Evolutionary conservation across 1,140 invertebrate species (phyloP).

Genomic region (Pteromalus puparum): DNA sequence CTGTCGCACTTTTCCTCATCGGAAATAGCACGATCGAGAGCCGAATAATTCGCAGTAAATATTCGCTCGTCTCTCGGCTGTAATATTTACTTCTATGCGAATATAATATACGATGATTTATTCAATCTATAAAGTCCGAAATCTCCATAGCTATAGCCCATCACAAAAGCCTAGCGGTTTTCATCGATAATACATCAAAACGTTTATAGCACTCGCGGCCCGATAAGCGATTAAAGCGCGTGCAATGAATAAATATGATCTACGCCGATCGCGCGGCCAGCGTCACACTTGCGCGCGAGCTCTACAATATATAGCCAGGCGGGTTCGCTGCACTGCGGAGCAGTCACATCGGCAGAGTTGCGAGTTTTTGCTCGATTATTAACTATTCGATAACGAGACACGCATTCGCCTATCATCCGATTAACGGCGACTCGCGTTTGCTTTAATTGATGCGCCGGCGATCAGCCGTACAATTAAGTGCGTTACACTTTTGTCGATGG

Average conservation of each 20-base stretch:
- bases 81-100: too few species aligned
- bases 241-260: constrained; percentile 43
- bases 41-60: too few species aligned
- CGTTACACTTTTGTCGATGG: not conserved
- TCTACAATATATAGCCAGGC: not conserved
- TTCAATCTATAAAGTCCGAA: too few species aligned
- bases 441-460: not conserved
- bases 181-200: constrained; percentile 29
- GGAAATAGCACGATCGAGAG: not conserved
- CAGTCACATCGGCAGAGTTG: not conserved
- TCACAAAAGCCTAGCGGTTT: not conserved
- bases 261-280: not conserved
- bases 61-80: too few species aligned
- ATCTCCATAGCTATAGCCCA: too few species aligned
- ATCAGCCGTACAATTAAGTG: not conserved
- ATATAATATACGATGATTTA: too few species aligned
- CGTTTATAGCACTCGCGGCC: not conserved
- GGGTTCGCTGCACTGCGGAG: constrained; percentile 2
- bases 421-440: not conserved
- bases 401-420: not conserved
- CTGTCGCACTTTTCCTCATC: not conserved
- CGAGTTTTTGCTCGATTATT: constrained; percentile 32
- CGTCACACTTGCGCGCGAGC: too few species aligned
- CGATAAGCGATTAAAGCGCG: constrained; percentile 4
- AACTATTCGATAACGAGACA: constrained; percentile 31